Evolutionary conservation across 2,113 vertebrate species (phyloP), one percentile per base, ranked within the genome.

Genomic region (Gobio gobio): DNA sequence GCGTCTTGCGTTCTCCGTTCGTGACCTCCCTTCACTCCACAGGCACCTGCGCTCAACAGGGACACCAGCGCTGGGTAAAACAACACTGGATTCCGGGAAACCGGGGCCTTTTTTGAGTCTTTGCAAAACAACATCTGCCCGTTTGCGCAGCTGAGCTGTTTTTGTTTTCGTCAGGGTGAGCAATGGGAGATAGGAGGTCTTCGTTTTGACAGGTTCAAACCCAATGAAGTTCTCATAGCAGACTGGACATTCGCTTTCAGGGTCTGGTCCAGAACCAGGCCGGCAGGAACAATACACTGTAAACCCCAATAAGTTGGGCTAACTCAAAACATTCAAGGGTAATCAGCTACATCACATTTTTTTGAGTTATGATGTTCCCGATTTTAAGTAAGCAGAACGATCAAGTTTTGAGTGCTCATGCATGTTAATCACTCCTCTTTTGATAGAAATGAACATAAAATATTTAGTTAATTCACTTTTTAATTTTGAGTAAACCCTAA

Each of bases 51-150:
- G 36, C 64, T 75, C 51, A 33, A 49, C 47, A 49, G 47, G 47
- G 47, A 49, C 10, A 49, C 47, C 10, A 88, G 78, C 10, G 76
- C 82, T 86, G 87, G 81, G 66, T 86, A 64, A 81, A 88, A 83
- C 47, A 86, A 80, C 66, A 86, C 36, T 47, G 47, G 45, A 88
- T 86, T 86, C 76, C 61, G 40, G 84, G 84, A 86, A 86, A 75
- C 33, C 75, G 49, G 86, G 59, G 83, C 40, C 82, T 36, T 75
- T 73, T 63, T 76, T 83, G n/a, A 81, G 64, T 63, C 84, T 83
- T 59, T 83, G 58, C 54, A 61, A 83, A 85, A 76, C 68, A 87
- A 85, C 84, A 83, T 83, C 64, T 88, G 87, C 76, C 43, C 29
- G 84, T 77, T 83, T 78, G 73, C 72, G 56, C 45, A 84, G 74